phyloP scores from a whole-genome alignment of 2,888 invertebrate species.

The Mesorhabditis sp. region DNA sequence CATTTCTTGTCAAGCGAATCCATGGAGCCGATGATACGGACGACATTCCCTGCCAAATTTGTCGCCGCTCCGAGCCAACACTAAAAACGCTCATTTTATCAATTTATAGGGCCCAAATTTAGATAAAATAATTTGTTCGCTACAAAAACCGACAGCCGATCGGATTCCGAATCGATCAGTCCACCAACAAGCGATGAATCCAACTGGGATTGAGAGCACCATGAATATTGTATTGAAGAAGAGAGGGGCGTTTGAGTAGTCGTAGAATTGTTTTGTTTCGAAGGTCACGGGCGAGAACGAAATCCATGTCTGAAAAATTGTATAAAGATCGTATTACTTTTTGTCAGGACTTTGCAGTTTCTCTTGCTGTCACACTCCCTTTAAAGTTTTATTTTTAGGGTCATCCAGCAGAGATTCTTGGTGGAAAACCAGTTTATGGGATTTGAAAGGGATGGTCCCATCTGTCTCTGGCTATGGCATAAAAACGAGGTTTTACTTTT shows the following conservation, averaged over 20 bases:
- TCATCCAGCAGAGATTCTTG: too few relatives aligned
- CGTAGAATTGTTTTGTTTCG: conserved; percentile 59
- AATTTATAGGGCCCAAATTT: not conserved
- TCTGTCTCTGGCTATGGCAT: too few relatives aligned
- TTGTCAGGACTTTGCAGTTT: not conserved
- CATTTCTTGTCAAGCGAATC: not conserved
- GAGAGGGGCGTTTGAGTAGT: conserved; percentile 57
- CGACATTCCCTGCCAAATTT: conserved; percentile 59
- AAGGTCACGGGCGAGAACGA: conserved; percentile 62
- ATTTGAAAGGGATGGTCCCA: too few relatives aligned
- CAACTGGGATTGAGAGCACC: conserved; percentile 60
- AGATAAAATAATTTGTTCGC: not conserved
- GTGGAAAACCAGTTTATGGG: too few relatives aligned
- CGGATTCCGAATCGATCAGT: conserved; percentile 61
- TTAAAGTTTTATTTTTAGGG: too few relatives aligned
- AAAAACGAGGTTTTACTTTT: too few relatives aligned
- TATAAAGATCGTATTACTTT: not conserved
- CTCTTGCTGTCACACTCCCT: not conserved
- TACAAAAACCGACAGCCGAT: conserved; percentile 16
- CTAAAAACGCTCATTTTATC: conserved; percentile 16
- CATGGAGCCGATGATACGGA: conserved; percentile 54
- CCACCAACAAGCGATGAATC: conserved; percentile 61
- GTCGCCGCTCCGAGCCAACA: conserved; percentile 58
- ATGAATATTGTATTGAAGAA: conserved; percentile 62
- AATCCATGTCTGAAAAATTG: conserved; percentile 62